These are phyloP conservation scores for Heliconius hewitsoni DNA, from an alignment of 1,140 invertebrate genomes.

Conservation along the genomic window DNA sequence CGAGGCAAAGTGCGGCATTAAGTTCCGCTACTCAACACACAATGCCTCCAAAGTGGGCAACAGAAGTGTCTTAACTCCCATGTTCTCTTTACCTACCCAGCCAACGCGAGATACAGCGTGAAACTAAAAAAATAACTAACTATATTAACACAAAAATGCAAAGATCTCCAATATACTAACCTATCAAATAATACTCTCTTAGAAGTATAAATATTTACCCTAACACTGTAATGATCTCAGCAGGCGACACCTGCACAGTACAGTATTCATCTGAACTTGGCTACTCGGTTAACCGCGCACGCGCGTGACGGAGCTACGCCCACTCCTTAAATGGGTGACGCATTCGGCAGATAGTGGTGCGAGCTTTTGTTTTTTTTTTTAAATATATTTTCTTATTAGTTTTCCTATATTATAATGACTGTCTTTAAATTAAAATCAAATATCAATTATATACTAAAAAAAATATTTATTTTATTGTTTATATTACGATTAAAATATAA, in stretches of 20 bases:
- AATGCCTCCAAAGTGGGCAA: too few species aligned
- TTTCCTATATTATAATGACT: too few species aligned
- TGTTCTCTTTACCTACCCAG: too few species aligned
- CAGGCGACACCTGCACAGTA: slow-evolving; percentile 37
- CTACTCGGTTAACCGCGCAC: slow-evolving; percentile 40
- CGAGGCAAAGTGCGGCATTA: too few species aligned
- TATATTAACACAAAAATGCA: not conserved
- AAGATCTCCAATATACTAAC: not conserved
- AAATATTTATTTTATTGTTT: too few species aligned
- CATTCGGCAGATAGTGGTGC: slow-evolving; percentile 38
- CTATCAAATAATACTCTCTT: not conserved
- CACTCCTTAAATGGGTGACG: slow-evolving; percentile 38
- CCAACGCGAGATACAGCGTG: too few species aligned
- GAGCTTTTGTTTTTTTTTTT: slow-evolving; percentile 15
- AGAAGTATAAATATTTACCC: slow-evolving; percentile 10
- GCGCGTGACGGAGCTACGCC: slow-evolving; percentile 47
- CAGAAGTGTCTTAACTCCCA: too few species aligned
- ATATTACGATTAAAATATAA: too few species aligned
- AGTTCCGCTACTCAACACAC: too few species aligned
- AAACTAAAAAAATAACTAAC: too few species aligned
- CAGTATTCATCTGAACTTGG: slow-evolving; percentile 16
- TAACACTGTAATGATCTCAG: slow-evolving; percentile 18
- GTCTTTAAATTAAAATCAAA: too few species aligned
- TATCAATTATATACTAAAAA: too few species aligned
- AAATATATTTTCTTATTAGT: not conserved